phyloP scores from a whole-genome alignment of 1,140 invertebrate genomes.

The Dinoponera quadriceps region DNA sequence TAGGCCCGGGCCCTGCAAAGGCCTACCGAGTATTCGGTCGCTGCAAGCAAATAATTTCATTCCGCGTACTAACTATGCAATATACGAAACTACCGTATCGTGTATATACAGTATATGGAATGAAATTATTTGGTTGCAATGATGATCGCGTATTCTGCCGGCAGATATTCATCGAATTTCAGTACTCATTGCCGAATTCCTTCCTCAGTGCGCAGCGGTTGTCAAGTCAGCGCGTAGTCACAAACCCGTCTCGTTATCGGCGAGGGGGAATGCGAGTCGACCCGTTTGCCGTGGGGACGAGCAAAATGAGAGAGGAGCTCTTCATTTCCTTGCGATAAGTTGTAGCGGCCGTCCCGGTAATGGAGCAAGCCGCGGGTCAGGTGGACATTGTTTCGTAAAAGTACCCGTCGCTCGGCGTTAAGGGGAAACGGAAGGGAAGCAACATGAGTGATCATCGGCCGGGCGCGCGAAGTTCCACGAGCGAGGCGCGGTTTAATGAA shows the following conservation, averaged over 20 bases:
- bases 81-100: no score
- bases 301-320: not conserved
- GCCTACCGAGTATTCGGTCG: no score
- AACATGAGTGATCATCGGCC: not conserved
- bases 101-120: no score
- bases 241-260: not conserved
- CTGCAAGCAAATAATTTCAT: no score
- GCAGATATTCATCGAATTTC: no score
- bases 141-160: no score
- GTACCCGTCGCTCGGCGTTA: not conserved
- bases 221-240: no score
- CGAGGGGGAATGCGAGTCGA: not conserved
- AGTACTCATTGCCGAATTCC: no score
- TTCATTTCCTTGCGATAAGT: not conserved
- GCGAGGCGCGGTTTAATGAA: not conserved
- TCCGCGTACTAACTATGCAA: no score
- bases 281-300: not conserved
- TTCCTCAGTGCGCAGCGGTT: no score
- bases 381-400: slow-evolving; percentile 5
- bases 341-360: not conserved
- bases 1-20: no score
- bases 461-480: not conserved
- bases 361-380: not conserved
- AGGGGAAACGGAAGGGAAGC: not conserved
- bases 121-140: no score